A percentile compares a stretch with the other conserved stretches of the same genome.
phyloP scores from a whole-genome alignment of 2,797 vertebrate genomes.

The Parauchenoglanis ngamensis region DNA sequence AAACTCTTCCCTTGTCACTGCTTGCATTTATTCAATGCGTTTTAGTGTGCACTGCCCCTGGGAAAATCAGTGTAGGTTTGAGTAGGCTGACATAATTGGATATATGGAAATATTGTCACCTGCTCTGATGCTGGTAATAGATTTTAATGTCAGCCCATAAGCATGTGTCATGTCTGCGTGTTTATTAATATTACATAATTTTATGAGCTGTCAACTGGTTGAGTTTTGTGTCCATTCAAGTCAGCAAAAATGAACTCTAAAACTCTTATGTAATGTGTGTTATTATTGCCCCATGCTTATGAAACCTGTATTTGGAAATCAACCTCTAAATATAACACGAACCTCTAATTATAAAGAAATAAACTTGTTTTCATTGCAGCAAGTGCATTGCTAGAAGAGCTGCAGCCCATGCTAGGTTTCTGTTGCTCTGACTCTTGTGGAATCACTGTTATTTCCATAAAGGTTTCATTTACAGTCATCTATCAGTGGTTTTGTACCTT shows the following conservation, averaged over 20 bases:
- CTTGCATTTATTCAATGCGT: background rate
- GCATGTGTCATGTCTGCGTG: conserved; percentile 27
- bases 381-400: conserved; percentile 45
- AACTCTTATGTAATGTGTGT: conserved; percentile 18
- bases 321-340: conserved; percentile 29
- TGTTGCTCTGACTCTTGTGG: conserved; percentile 30
- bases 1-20: background rate
- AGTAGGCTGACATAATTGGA: conserved; percentile 13
- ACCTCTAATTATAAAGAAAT: conserved; percentile 56
- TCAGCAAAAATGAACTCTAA: conserved; percentile 20
- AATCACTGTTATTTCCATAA: conserved; percentile 23
- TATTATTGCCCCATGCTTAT: conserved; percentile 42
- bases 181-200: conserved; percentile 44
- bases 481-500: conserved; percentile 9
- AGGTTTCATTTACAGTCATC: conserved; percentile 43
- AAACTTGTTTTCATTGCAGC: conserved; percentile 46
- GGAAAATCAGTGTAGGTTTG: background rate
- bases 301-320: conserved; percentile 45
- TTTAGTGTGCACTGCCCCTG: background rate
- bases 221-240: conserved; percentile 18
- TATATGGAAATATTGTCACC: conserved; percentile 32
- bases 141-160: conserved; percentile 16
- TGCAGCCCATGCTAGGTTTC: conserved; percentile 5
- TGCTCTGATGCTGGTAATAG: conserved; percentile 36
- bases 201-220: conserved; percentile 26